phyloP scores from a whole-genome alignment of 2,888 invertebrate species.

The Oligia fasciuncula region DNA sequence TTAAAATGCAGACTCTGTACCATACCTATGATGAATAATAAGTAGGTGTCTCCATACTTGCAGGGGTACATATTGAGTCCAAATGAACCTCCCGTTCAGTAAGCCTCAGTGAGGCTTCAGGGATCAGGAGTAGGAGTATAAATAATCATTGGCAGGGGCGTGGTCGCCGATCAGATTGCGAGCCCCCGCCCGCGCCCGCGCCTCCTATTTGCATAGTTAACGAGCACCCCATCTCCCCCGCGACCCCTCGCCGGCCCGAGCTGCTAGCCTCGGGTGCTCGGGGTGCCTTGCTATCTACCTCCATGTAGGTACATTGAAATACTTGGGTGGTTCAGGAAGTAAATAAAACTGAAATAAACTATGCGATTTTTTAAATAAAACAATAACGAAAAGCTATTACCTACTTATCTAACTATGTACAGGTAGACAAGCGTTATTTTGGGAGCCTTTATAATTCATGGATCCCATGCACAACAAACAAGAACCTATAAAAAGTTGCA shows the following conservation, averaged over 20 bases:
- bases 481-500: background rate
- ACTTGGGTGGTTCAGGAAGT: slow-evolving; percentile 5
- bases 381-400: background rate
- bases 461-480: background rate
- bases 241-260: slow-evolving; percentile 48
- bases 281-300: slow-evolving; percentile 43
- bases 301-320: slow-evolving; percentile 12
- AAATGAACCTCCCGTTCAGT: background rate
- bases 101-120: slow-evolving; percentile 39
- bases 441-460: background rate
- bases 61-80: background rate
- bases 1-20: background rate
- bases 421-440: background rate
- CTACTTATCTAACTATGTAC: background rate
- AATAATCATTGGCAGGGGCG: slow-evolving; percentile 63
- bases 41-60: background rate
- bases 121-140: slow-evolving; percentile 25
- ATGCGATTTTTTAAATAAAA: background rate
- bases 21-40: background rate
- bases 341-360: background rate
- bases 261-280: slow-evolving; percentile 55
- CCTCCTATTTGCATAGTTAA: slow-evolving; percentile 85
- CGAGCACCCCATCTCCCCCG: slow-evolving; percentile 71
- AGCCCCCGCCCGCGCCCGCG: slow-evolving; percentile 53
- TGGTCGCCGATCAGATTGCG: slow-evolving; percentile 65